These are phyloP conservation scores for Plodia interpunctella DNA, from an alignment of 1,140 invertebrate species.

Conservation along the genomic window DNA sequence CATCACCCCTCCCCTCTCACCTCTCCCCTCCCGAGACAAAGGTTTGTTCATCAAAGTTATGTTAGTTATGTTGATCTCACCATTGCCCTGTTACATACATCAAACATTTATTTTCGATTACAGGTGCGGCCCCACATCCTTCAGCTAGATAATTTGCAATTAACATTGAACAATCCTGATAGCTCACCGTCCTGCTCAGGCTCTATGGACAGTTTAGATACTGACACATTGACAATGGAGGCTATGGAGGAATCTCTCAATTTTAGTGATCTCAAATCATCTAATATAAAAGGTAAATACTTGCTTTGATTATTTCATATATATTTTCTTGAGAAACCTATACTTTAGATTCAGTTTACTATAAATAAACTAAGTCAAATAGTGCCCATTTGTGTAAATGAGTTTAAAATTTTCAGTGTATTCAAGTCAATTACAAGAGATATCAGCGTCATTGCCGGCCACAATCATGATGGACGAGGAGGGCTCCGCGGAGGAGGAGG, in stretches of 20 bases:
- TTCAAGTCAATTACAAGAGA: constrained; percentile 71
- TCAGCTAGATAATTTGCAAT: constrained; percentile 72
- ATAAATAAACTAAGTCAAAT: no score
- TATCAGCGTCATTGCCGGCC: constrained; percentile 65
- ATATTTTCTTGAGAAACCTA: no score
- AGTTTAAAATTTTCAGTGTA: constrained; percentile 50
- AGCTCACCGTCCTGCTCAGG: constrained; percentile 65
- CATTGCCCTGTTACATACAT: no score
- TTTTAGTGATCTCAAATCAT: constrained; percentile 66
- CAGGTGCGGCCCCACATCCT: constrained; percentile 82
- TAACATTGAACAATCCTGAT: constrained; percentile 56
- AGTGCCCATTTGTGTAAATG: neutral
- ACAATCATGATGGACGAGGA: constrained; percentile 75
- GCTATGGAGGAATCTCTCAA: constrained; percentile 67
- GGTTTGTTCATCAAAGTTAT: no score
- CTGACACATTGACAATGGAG: constrained; percentile 66
- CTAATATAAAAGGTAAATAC: constrained; percentile 66
- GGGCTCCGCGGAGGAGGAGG: constrained; percentile 8
- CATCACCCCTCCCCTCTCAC: no score
- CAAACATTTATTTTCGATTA: constrained; percentile 20
- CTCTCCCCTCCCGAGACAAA: no score
- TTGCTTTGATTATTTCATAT: no score
- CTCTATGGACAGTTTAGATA: constrained; percentile 65
- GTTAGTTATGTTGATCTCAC: no score
- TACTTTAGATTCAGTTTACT: no score